Conservation (phyloP, 2,888 invertebrate genomes). For the Lissocephala sabroskyi region DNA sequence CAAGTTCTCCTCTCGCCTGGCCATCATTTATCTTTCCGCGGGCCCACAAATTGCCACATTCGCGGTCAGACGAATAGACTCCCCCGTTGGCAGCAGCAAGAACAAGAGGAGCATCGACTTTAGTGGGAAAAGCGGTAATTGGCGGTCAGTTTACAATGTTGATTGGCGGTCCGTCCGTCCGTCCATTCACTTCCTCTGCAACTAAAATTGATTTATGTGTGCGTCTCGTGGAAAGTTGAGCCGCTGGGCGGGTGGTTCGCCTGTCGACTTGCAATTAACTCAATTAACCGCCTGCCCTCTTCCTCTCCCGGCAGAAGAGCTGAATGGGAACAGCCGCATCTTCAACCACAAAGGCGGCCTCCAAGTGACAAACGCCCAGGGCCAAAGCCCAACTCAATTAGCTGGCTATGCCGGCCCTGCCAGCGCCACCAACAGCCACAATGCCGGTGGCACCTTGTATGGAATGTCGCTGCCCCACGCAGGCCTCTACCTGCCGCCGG, state of each 20-base stretch:
- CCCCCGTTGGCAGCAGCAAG: too few relatives aligned
- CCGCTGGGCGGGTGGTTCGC: too few relatives aligned
- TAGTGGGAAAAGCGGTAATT: slow-evolving; percentile 59
- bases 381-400: slow-evolving; percentile 26
- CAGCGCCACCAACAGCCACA: slow-evolving; percentile 28
- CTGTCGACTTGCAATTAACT: slow-evolving; percentile 49
- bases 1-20: too few relatives aligned
- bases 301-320: slow-evolving; percentile 59
- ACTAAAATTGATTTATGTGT: slow-evolving; percentile 3
- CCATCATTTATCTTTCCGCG: too few relatives aligned
- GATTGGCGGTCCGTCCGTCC: too few relatives aligned
- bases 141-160: slow-evolving; percentile 57
- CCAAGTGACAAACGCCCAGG: slow-evolving; percentile 55
- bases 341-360: slow-evolving; percentile 83
- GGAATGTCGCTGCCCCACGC: slow-evolving; percentile 57
- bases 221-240: background rate
- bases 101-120: too few relatives aligned
- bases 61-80: too few relatives aligned
- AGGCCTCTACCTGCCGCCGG: slow-evolving; percentile 57
- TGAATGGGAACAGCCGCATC: slow-evolving; percentile 77
- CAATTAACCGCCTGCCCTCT: slow-evolving; percentile 45
- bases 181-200: too few relatives aligned
- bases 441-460: slow-evolving; percentile 35
- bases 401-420: slow-evolving; percentile 13
- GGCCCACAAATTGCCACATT: slow-evolving; percentile 39